Evolutionary conservation across 2,888 invertebrate species (phyloP).

Genomic region (Panopea generosa): DNA sequence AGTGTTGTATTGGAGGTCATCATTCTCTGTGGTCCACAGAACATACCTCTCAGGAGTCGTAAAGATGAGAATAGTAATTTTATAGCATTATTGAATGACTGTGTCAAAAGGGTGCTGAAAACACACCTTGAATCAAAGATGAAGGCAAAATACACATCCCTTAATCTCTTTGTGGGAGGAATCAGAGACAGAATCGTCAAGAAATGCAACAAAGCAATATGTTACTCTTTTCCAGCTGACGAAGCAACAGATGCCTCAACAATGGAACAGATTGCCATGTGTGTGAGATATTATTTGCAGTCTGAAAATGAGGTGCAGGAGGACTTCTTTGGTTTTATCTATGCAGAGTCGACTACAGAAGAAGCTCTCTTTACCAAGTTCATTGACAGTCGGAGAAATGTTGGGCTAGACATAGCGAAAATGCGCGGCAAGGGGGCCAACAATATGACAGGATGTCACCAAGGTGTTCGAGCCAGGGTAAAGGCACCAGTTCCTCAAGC

Average conservation of each 20-base stretch:
- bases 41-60: slow-evolving; percentile 50
- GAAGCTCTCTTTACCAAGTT: slow-evolving; percentile 38
- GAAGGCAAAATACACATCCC: slow-evolving; percentile 45
- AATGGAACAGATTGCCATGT: slow-evolving; percentile 52
- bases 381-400: slow-evolving; percentile 4
- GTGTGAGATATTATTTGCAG: slow-evolving; percentile 38
- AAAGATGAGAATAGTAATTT: slow-evolving; percentile 50
- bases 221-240: slow-evolving; percentile 55
- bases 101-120: slow-evolving; percentile 31
- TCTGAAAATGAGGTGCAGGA: slow-evolving; percentile 23
- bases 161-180: slow-evolving; percentile 34
- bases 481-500: slow-evolving; percentile 38
- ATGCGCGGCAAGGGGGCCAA: slow-evolving; percentile 43
- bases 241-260: slow-evolving; percentile 53
- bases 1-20: slow-evolving; percentile 44
- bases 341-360: slow-evolving; percentile 32
- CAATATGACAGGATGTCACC: slow-evolving; percentile 34
- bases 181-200: slow-evolving; percentile 31
- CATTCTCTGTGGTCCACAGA: slow-evolving; percentile 54
- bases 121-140: slow-evolving; percentile 28
- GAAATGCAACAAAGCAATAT: slow-evolving; percentile 24
- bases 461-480: slow-evolving; percentile 53
- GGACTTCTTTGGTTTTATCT: slow-evolving; percentile 32
- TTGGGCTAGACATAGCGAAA: slow-evolving; percentile 21
- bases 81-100: slow-evolving; percentile 36